These are phyloP conservation scores for Hozukius guyotensis DNA, from an alignment of 2,797 vertebrate species.

Conservation along the genomic window DNA sequence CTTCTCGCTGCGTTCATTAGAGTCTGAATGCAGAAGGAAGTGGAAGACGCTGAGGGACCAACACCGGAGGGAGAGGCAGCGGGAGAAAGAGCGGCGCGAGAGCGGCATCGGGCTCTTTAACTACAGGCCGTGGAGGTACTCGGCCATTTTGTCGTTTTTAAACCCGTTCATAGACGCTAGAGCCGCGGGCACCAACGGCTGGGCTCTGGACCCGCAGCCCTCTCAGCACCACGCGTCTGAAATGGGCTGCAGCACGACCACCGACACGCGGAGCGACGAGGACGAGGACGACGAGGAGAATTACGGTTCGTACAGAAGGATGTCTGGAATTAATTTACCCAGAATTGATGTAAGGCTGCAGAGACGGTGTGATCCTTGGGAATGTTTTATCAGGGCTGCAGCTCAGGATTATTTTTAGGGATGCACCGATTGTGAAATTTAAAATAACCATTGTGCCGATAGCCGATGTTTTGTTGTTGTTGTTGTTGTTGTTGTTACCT, in stretches of 20 bases:
- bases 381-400: too few species aligned
- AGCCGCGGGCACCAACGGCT: slow-evolving; percentile 50
- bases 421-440: too few species aligned
- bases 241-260: slow-evolving; percentile 53
- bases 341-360: too few species aligned
- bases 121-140: slow-evolving; percentile 62
- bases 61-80: slow-evolving; percentile 52
- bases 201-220: slow-evolving; percentile 45
- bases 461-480: too few species aligned
- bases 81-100: slow-evolving; percentile 49
- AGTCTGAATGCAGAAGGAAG: slow-evolving; percentile 57
- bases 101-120: slow-evolving; percentile 54
- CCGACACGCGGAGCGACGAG: slow-evolving; percentile 35
- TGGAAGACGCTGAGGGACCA: slow-evolving; percentile 64
- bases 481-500: too few species aligned
- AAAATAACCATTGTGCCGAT: too few species aligned
- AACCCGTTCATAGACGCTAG: slow-evolving; percentile 59
- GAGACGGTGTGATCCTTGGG: too few species aligned
- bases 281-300: slow-evolving; percentile 55
- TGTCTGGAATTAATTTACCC: too few species aligned
- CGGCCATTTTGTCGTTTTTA: slow-evolving; percentile 47
- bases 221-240: not conserved
- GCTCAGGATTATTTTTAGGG: too few species aligned
- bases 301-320: slow-evolving; percentile 14
- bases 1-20: not conserved